Evolutionary conservation across 2,113 vertebrate genomes (phyloP).

Genomic region (Microtus oregoni): DNA sequence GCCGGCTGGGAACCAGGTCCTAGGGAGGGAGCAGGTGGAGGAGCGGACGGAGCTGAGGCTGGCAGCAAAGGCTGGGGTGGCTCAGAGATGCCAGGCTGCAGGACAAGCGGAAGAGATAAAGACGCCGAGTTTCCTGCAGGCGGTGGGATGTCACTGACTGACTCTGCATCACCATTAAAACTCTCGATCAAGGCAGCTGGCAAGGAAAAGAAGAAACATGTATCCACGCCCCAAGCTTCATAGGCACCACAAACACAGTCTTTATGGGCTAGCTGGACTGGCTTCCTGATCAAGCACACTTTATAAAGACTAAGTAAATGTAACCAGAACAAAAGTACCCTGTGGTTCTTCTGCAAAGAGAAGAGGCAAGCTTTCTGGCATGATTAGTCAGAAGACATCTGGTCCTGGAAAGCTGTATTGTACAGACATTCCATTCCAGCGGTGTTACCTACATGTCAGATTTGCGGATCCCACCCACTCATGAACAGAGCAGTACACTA

Average conservation of each 20-base stretch:
- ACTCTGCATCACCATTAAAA: slow-evolving; percentile 88
- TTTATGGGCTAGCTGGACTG: neutral
- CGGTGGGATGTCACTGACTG: slow-evolving; percentile 83
- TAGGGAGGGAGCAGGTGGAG: slow-evolving; percentile 82
- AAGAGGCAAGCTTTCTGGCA: neutral
- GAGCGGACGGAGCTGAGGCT: slow-evolving; percentile 82
- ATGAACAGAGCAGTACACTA: neutral
- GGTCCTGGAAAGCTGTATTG: neutral
- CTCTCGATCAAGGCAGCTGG: slow-evolving; percentile 91
- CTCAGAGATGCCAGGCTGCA: slow-evolving; percentile 88
- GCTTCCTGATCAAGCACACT: neutral
- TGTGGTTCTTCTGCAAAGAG: neutral
- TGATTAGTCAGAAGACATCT: neutral
- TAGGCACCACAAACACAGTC: slow-evolving; percentile 27
- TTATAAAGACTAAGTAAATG: neutral
- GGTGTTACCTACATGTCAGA: neutral
- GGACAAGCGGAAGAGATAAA: slow-evolving; percentile 89
- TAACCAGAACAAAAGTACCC: neutral
- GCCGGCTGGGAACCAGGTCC: slow-evolving; percentile 86
- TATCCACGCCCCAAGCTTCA: slow-evolving; percentile 51
- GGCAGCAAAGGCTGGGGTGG: slow-evolving; percentile 85
- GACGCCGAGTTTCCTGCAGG: slow-evolving; percentile 86
- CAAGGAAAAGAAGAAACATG: slow-evolving; percentile 73
- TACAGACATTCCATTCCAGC: neutral
- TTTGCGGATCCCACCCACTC: neutral